Base-by-base conservation (phyloP, 2,797 vertebrate species). In the Carapus acus region DNA sequence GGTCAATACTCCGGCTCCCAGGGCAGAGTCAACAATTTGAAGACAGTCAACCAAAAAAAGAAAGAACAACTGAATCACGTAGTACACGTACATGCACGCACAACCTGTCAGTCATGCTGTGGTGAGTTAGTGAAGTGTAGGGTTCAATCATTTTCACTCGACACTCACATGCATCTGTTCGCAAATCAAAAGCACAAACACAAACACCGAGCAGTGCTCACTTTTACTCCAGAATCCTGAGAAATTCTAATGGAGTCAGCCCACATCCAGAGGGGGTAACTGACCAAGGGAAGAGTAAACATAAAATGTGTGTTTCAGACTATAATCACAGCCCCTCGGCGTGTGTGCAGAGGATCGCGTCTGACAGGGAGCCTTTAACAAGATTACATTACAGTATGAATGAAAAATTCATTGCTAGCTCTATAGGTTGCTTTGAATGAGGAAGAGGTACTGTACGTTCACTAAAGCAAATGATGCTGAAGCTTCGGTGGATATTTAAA, bases 1-100 rank as follows among this genome's bases (percentile, higher is more conserved):
- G 38, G 62, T 70, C 49, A 54, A 65, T 17, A 47, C 52, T 22
- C n/a, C n/a, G n/a, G n/a, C n/a, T n/a, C 53, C 52, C 20, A 15
- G 72, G 62, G 43, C 64, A 69, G 43, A 75, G 72, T 76, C 56
- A 65, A 56, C 67, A 54, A 51, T 8, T 33, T 8, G n/a, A n/a
- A n/a, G 14, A 13, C 31, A 8, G 43, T 46, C 40, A 17, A 42
- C 3, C 3, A 14, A 19, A 38, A 45, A 53, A 64, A 22, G 31
- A 48, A n/a, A n/a, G n/a, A n/a, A n/a, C n/a, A n/a, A n/a, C n/a
- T n/a, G 24, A 48, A 43, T 36, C 58, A 53, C 19, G 49, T 15
- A 57, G 37, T 54, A 38, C 70, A 67, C 19, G 64, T 59, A 63
- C 31, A 13, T 33, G 31, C 12, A 7, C 12, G 31, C 57, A 65